Base-by-base conservation (phyloP, 2,113 vertebrate species). In the Tympanuchus pallidicinctus region DNA sequence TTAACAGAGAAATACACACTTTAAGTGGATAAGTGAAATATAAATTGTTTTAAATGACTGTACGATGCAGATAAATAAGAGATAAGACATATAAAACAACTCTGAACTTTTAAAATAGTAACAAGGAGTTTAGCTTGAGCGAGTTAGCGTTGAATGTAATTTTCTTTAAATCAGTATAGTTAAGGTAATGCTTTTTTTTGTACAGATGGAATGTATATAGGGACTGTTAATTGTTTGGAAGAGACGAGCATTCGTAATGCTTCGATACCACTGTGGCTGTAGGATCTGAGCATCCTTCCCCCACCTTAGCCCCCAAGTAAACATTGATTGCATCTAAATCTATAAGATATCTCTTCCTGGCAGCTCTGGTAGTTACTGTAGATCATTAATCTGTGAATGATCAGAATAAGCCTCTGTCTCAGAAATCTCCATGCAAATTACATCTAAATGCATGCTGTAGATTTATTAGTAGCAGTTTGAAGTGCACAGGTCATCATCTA, bases 331-430 rank as follows among this genome's bases (percentile, higher is more conserved):
- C 76, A 80, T 94, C 56, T 95, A 95, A 95, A 96, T 93, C 94
- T 95, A 61, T 72, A 88, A 96, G 90, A 73, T 56, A 90, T 89
- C 77, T 96, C 97, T 97, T 97, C 92, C 96, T 97, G 96, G 95
- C 93, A 97, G 80, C 76, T 96, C 85, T 93, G 43, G 65, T 94
- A 95, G 92, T 98, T 97, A 97, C 92, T 96, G 94, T 96, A 97
- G 87, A 97, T 96, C 97, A 86, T 96, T 97, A 97, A 97, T 97
- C 95, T 97, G 75, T 86, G 92, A 97, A 94, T 97, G 91, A 92
- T 97, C 81, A 77, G 77, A 96, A 79, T 88, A 96, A 97, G n/a
- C 79, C 56, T 83, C 90, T 79, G 77, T 92, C 94, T 96, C 92
- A 95, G 94, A 92, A 97, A 97, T 95, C 76, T 93, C 84, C 88